Evolutionary conservation across 2,888 invertebrate genomes (phyloP).

Genomic region (Lamproptera curius): DNA sequence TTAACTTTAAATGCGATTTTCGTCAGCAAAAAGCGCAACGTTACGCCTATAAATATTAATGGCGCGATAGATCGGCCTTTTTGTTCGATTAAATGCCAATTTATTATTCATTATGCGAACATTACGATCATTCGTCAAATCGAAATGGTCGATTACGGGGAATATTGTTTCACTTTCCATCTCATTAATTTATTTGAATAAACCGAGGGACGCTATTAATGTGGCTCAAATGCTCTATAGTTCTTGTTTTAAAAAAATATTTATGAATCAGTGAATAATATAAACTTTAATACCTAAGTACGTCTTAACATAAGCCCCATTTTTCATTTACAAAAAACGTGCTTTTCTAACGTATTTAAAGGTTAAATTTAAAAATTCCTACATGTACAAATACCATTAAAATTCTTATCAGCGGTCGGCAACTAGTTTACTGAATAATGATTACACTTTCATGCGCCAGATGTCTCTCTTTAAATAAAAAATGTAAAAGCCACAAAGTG

Average conservation of each 20-base stretch:
- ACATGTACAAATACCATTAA: background rate
- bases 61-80: constrained; percentile 5
- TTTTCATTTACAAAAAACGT: too few species aligned
- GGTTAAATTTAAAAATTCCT: background rate
- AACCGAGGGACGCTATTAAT: background rate
- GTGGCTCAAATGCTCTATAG: background rate
- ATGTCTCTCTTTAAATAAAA: background rate
- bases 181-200: background rate
- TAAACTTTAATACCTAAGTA: too few species aligned
- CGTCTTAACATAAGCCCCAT: too few species aligned
- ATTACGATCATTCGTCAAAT: constrained; percentile 5
- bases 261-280: too few species aligned
- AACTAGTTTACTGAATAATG: background rate
- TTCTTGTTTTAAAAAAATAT: background rate
- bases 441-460: background rate
- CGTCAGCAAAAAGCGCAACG: background rate
- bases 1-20: too few species aligned
- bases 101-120: constrained; percentile 10
- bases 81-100: constrained; percentile 1
- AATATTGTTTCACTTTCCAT: constrained; percentile 10
- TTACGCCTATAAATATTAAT: constrained; percentile 11
- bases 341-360: background rate
- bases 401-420: background rate
- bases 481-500: background rate
- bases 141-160: background rate